Percentiles rank a stretch among this genome's conserved stretches.
phyloP scores from a whole-genome alignment of 2,797 vertebrate species.

The Selene dorsalis region DNA sequence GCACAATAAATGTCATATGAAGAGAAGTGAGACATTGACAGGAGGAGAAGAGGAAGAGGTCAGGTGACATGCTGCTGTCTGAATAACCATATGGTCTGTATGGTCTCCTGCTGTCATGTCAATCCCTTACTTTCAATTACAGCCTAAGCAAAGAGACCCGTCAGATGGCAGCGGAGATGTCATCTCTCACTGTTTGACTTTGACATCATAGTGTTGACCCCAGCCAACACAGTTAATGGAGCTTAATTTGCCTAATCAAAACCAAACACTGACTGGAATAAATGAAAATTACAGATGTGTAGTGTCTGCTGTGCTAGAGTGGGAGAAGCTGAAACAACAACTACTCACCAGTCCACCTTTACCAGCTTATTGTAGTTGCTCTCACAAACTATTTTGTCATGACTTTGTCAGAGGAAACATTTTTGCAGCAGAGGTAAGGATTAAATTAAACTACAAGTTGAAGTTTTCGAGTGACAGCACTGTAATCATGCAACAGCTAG shows the following conservation, averaged over 20 bases:
- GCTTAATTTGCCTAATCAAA: constrained; percentile 57
- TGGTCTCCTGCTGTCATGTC: too few relatives aligned
- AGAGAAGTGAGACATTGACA: neutral
- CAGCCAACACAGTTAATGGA: neutral
- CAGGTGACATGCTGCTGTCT: constrained; percentile 23
- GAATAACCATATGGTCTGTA: neutral
- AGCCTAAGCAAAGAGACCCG: too few relatives aligned
- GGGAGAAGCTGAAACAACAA: neutral
- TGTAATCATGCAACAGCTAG: too few relatives aligned
- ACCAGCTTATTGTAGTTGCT: too few relatives aligned
- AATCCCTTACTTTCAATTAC: too few relatives aligned
- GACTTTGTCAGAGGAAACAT: too few relatives aligned
- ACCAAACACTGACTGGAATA: constrained; percentile 28
- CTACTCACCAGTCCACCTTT: too few relatives aligned
- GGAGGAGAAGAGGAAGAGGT: constrained; percentile 9
- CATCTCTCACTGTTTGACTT: neutral
- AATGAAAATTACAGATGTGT: constrained; percentile 14
- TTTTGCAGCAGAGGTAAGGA: too few relatives aligned
- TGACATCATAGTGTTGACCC: constrained; percentile 2
- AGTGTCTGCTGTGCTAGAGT: neutral
- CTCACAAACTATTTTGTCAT: too few relatives aligned
- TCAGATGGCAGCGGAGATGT: too few relatives aligned
- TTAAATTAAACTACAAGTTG: too few relatives aligned
- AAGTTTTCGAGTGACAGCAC: too few relatives aligned
- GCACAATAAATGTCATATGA: constrained; percentile 12